Base-by-base conservation (phyloP, 2,888 invertebrate genomes). In the Portevinia maculata region DNA sequence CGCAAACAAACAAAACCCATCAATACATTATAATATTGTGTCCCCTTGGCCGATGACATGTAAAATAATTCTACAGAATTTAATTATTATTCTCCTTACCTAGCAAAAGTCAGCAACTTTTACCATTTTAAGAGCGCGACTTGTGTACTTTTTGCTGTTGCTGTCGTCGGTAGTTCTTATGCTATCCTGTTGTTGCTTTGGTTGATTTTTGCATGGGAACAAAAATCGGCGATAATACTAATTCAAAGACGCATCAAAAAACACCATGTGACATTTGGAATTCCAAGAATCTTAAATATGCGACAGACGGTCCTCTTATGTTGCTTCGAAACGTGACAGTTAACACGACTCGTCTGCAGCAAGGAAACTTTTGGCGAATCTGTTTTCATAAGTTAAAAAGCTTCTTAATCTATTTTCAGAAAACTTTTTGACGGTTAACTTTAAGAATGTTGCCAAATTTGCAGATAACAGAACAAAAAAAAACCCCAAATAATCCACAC, bases 31-130 rank as follows among this genome's bases (percentile, higher is more conserved):
- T 70, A 48, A 67, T 53, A 32, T 55, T 48, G 53, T 41, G 74
- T 34, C 62, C 57, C 28, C 34, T 19, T 17, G 71, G 17, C 81
- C 53, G 70, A 71, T 59, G 71, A 67, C 65, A 78, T 76, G 83
- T 83, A 78, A 78, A 83, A 78, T 78, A 78, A 83, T 83, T 83
- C 83, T 71, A 71, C 39, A 67, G 83, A 78, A 83, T 78, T 83
- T 78, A 83, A 78, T 83, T 83, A 83, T 83, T 76, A 83, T 83
- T 83, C 83, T 71, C 53, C 67, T 67, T 78, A 71, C 78, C 65
- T 73, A 78, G 71, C 71, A 73, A 53, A 78, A 78, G 76, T 83
- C 83, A 83, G 78, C 83, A 83, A 76, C 76, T 78, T 83, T 83
- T 78, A 78, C 55, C 83, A 60, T 78, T 83, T 78, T 52, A 44